phyloP scores from a whole-genome alignment of 2,113 vertebrate species.

The Otis tarda region DNA sequence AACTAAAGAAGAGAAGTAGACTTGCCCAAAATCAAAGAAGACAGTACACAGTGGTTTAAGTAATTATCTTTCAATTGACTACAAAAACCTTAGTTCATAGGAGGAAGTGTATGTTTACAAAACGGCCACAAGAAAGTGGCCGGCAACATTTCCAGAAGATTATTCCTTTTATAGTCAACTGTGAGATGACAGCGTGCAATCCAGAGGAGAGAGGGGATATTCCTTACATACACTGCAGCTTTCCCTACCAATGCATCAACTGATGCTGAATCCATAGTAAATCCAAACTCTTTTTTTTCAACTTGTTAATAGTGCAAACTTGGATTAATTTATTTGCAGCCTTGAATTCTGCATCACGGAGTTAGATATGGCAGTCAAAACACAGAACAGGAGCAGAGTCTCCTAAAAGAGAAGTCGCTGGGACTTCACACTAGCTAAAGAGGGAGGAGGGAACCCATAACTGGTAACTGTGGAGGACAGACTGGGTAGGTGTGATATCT shows the following conservation, averaged over 20 bases:
- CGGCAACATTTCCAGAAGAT: not conserved
- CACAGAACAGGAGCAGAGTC: not conserved
- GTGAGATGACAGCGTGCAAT: not conserved
- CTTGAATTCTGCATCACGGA: not conserved
- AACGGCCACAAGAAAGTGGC: not conserved
- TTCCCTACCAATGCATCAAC: not conserved
- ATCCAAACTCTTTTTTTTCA: not conserved
- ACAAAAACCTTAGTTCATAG: not conserved
- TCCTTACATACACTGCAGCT: not conserved
- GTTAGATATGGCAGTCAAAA: not conserved
- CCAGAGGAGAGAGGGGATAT: not conserved
- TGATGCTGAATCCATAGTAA: not conserved
- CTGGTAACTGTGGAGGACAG: not conserved
- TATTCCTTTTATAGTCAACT: not conserved
- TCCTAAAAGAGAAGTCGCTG: not conserved
- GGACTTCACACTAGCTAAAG: not conserved
- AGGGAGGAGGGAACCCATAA: not conserved
- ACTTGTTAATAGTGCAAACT: not conserved
- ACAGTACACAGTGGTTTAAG: not conserved
- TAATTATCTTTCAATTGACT: not conserved
- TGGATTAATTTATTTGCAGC: not conserved
- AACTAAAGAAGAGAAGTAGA: not conserved
- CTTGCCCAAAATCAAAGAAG: not conserved
- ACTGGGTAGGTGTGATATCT: fast-evolving
- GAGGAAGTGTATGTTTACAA: not conserved